Conservation (phyloP, 2,113 vertebrate genomes). For the Galeopterus variegatus region DNA sequence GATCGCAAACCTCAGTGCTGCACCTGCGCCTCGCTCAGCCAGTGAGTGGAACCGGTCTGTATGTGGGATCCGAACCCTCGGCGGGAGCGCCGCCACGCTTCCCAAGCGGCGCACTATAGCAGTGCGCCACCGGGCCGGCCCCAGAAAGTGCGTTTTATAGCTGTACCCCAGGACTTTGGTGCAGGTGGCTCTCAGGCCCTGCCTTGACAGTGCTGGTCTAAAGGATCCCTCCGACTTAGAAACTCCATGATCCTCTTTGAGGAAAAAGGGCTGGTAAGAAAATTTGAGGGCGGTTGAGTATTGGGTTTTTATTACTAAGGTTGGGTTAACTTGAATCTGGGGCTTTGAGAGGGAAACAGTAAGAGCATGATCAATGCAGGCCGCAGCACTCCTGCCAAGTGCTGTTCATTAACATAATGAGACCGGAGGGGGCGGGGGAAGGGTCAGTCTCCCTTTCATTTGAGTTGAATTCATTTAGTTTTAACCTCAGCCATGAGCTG, state of each 20-base stretch:
- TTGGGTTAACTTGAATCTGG: background rate
- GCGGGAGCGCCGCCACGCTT: too few species aligned
- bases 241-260: rapidly evolving
- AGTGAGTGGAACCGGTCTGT: too few species aligned
- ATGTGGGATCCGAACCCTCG: too few species aligned
- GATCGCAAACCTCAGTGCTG: too few species aligned
- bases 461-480: slow-evolving; percentile 18
- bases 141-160: background rate
- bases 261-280: background rate
- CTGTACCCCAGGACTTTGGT: background rate
- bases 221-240: background rate
- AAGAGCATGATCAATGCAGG: background rate
- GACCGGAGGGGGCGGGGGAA: slow-evolving; percentile 46
- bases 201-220: background rate
- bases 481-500: background rate
- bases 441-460: background rate
- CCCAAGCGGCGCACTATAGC: too few species aligned
- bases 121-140: too few species aligned
- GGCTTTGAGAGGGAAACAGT: background rate
- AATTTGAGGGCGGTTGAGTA: background rate
- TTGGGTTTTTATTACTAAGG: background rate
- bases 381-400: background rate
- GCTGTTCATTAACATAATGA: slow-evolving; percentile 66
- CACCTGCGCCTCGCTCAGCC: too few species aligned
- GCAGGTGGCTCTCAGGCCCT: background rate